Conservation (phyloP, 64 coral and sea anemone genomes). For the Actinia tenebrosa region DNA sequence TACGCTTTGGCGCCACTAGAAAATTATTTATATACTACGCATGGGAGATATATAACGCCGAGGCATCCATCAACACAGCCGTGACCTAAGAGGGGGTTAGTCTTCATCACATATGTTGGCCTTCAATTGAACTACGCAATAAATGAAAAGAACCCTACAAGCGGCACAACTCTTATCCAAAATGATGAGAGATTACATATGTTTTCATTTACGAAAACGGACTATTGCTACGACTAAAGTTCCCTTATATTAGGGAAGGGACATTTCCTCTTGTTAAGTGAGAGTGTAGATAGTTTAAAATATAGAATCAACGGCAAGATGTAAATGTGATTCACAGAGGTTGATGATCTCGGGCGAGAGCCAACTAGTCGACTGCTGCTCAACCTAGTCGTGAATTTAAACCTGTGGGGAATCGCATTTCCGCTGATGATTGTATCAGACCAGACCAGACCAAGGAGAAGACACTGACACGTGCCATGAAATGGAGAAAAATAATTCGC, state of each 20-base stretch:
- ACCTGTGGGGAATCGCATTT: constrained; percentile 8
- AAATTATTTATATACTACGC: constrained; percentile 13
- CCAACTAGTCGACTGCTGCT: background rate
- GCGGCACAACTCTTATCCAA: background rate
- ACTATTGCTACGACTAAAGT: background rate
- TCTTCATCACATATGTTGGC: background rate
- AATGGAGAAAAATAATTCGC: constrained; percentile 1
- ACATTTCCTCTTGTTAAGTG: background rate
- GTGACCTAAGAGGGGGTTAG: background rate
- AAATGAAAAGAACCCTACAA: constrained; percentile 8
- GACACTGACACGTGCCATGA: constrained; percentile 1
- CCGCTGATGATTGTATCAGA: background rate
- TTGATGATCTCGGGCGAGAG: background rate
- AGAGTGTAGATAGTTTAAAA: background rate
- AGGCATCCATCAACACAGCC: background rate
- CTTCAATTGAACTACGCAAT: constrained; percentile 4
- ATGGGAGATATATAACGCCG: constrained; percentile 4
- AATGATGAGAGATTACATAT: background rate
- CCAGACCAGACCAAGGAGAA: background rate
- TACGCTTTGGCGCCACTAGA: constrained; percentile 13
- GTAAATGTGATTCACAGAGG: background rate
- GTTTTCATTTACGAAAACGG: constrained; percentile 22
- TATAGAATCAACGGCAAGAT: background rate
- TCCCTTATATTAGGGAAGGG: background rate
- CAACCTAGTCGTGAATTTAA: background rate